Conservation (phyloP, 2,888 invertebrate species). For the Oasisia sp. region DNA sequence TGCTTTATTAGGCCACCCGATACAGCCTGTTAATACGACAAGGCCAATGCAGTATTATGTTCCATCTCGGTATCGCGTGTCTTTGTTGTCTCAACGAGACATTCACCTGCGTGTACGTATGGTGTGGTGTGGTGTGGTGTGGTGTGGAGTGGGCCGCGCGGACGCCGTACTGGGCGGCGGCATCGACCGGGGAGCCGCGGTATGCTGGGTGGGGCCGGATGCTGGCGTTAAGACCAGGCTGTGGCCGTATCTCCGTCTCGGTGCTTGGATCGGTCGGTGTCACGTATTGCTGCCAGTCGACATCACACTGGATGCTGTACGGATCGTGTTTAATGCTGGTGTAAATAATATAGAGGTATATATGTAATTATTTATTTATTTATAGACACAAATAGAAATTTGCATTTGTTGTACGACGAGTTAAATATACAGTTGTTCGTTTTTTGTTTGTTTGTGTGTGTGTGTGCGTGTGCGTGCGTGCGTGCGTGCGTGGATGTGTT, state of each 20-base stretch:
- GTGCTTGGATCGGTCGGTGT: neutral
- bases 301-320: neutral
- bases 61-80: neutral
- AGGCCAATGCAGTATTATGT: too few species aligned
- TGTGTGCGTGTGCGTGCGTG: neutral
- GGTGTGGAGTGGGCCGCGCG: too few species aligned
- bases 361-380: too few species aligned
- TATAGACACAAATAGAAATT: neutral
- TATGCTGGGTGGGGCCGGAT: neutral
- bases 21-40: too few species aligned
- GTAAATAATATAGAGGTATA: too few species aligned
- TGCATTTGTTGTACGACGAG: neutral
- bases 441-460: too few species aligned
- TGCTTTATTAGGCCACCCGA: too few species aligned
- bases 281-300: neutral
- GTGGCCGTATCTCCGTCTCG: neutral
- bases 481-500: too few species aligned
- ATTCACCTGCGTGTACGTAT: neutral
- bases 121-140: too few species aligned
- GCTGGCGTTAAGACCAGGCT: neutral
- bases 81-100: neutral
- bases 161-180: neutral
- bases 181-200: neutral
- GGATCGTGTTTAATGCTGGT: neutral
- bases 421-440: neutral